Evolutionary conservation across 2,888 invertebrate species (phyloP), one percentile per base, ranked within the genome.

Genomic region (Drosophila affinis): DNA sequence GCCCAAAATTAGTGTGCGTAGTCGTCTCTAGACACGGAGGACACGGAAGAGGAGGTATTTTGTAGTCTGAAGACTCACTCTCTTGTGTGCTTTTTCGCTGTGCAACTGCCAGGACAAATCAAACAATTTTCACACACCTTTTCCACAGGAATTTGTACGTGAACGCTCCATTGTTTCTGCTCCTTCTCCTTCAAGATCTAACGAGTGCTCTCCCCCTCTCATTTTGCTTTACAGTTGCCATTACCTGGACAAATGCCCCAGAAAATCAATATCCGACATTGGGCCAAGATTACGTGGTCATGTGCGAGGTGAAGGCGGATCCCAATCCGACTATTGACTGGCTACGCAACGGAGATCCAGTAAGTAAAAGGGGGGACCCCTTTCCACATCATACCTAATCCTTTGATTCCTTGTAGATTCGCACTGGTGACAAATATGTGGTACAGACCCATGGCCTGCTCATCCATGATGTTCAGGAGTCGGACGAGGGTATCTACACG

Each of bases 301-400:
- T 94, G 92, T 98, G 98, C 90, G 95, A 96, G 91, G 98, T 98
- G 0, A 95, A 94, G 69, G 97, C 98, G 0, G 95, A 95, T 91
- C 98, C 98, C 12, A 93, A 96, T 39, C 97, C 98, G 0, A 94
- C 95, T n/a, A 95, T 98, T 12, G 96, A 96, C 90, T 98, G 98
- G 97, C 94, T 96, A 76, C 95, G 95, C 91, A 95, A 97, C 90
- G 96, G 95, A 44, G 94, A 94, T 83, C 93, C 94, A 72, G 94
- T 94, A 92, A 93, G 93, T 90, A n/a, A 12, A 34, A 34, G 34
- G 12, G 12, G 5, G 4, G 12, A 34, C 5, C 34, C 12, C 4
- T 1, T 12, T 4, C 34, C 34, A 5, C 34, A 10, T 9, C 18
- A 39, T 39, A 39, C 7, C n/a, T 39, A 39, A 39, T 7, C 14